Percentiles rank a stretch among this genome's conserved stretches.
Conservation (phyloP, 2,113 vertebrate genomes). For the Macquaria australasica region DNA sequence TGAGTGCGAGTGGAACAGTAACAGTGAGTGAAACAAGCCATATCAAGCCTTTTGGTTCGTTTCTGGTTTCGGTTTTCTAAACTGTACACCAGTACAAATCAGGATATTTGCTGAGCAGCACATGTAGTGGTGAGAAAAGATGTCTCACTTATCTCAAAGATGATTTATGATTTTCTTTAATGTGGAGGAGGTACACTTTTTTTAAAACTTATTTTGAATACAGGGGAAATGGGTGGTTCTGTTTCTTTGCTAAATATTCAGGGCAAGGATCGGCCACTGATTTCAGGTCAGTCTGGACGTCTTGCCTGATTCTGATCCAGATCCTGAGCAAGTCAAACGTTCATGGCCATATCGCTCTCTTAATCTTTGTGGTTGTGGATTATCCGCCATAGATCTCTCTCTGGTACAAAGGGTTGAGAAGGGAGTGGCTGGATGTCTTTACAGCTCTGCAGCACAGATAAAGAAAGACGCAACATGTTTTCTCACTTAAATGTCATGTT, state of each 20-base stretch:
- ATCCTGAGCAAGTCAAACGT: background rate
- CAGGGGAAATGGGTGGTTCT: background rate
- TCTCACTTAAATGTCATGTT: background rate
- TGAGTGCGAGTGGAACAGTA: background rate
- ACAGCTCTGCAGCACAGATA: conserved; percentile 33
- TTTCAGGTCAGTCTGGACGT: background rate
- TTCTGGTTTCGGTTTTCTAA: background rate
- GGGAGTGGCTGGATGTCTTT: conserved; percentile 52
- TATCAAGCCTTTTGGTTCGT: background rate
- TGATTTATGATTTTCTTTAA: background rate
- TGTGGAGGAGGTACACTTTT: background rate
- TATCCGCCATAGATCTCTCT: conserved; percentile 16
- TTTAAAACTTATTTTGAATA: background rate
- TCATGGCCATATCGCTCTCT: background rate
- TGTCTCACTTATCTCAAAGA: background rate
- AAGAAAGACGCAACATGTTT: background rate
- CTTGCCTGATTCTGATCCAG: background rate
- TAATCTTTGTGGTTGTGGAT: conserved; percentile 25
- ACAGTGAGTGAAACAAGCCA: background rate
- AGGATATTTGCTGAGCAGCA: background rate
- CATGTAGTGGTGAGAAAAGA: background rate
- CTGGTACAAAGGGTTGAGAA: conserved; percentile 59
- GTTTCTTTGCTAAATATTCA: background rate
- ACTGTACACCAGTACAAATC: background rate
- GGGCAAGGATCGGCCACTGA: background rate